phyloP scores from a whole-genome alignment of 2,888 invertebrate species.

The Lysandra coridon region DNA sequence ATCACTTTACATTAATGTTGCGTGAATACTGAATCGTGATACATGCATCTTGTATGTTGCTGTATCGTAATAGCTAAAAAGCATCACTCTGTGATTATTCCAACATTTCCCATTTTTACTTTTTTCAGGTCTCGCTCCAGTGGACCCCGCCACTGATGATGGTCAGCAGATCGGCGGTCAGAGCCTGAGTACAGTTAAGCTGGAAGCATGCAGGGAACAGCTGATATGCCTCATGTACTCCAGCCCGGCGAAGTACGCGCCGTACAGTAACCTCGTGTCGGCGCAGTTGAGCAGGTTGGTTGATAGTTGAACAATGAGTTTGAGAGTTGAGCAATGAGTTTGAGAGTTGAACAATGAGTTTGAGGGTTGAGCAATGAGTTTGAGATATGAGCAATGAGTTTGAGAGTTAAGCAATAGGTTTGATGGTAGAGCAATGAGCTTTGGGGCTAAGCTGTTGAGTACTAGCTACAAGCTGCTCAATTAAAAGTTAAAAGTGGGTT shows the following conservation, averaged over 20 bases:
- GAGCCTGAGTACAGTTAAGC: constrained; percentile 76
- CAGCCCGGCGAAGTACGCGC: constrained; percentile 93
- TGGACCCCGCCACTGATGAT: constrained; percentile 66
- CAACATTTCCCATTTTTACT: neutral
- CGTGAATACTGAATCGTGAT: too few relatives aligned
- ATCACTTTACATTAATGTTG: too few relatives aligned
- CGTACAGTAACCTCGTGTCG: constrained; percentile 93
- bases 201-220: constrained; percentile 86
- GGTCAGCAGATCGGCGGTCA: constrained; percentile 57
- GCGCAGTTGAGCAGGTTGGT: constrained; percentile 88
- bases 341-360: neutral
- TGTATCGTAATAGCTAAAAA: too few relatives aligned
- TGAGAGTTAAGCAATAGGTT: neutral
- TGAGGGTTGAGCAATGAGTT: neutral
- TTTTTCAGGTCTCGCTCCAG: constrained; percentile 79
- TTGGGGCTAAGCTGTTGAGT: too few relatives aligned
- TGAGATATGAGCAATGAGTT: neutral
- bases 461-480: too few relatives aligned
- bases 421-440: neutral
- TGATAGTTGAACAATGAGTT: neutral
- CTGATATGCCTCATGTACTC: constrained; percentile 93
- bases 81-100: too few relatives aligned
- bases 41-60: too few relatives aligned
- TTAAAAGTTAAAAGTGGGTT: too few relatives aligned
- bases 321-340: neutral